Base-by-base conservation (phyloP, 1,140 invertebrate genomes). In the Sminthurides bifidus region DNA sequence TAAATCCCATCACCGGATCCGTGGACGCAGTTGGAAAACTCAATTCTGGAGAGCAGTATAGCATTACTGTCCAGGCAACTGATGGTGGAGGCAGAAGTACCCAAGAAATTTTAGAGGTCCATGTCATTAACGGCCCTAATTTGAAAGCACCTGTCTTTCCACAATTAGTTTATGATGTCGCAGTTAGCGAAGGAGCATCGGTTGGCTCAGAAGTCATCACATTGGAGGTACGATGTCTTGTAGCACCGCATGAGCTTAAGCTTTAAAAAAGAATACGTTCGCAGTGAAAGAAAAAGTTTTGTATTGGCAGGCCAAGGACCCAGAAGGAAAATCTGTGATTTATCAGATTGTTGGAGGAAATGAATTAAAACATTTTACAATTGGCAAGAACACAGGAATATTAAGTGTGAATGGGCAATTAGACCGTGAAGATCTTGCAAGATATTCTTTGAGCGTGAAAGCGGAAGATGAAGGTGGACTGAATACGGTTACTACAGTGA, bases 281-380 rank as follows among this genome's bases (percentile, higher is more conserved):
- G 8, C 8, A 35, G 33, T 10, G 33, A 35, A 35, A 35, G 33
- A 35, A 35, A 10, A 35, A 35, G 8, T 37, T 19, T 52, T 45
- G 14, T 54, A 19, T 26, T 44, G 54, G 19, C 70, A 87, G 80
- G 87, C 88, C 1, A 73, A 81, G 60, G 88, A 92, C 75, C 87
- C 87, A 21, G 88, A 92, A 74, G 86, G 86, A 12, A 87, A 91
- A 72, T 81, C 81, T 0, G 83, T 92, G 0, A 79, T 79, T 0
- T 93, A 91, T 69, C 82, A 83, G 1, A 88, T 92, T 46, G 73
- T 84, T 29, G 86, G 83, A 5, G 88, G 87, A 19, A 91, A 92
- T 68, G 85, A 89, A 67, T 73, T 89, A 1, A 72, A 82, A 15
- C 87, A 90, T 67, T 93, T 93, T 67, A 75, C 79, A 0, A 86